Conservation (phyloP, 2,113 vertebrate species). For the Oryzias woworae region DNA sequence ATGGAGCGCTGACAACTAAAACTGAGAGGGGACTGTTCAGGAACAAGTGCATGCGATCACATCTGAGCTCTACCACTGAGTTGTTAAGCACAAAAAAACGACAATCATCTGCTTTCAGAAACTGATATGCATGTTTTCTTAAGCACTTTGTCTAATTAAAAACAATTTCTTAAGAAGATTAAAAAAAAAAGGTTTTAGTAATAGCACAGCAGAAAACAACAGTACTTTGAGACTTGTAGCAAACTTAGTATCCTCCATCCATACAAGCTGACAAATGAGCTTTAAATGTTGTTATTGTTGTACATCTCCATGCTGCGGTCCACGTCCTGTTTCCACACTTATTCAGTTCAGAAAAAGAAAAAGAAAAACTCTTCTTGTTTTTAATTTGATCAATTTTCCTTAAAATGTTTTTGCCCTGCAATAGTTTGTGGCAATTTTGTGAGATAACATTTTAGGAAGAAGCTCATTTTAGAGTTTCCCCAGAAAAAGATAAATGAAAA, state of each 20-base stretch:
- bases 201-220: neutral
- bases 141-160: too few species aligned
- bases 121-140: too few species aligned
- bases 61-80: neutral
- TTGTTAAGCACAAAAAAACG: constrained; percentile 1
- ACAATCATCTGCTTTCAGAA: too few species aligned
- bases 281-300: neutral
- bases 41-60: constrained; percentile 33
- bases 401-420: neutral
- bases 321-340: too few species aligned
- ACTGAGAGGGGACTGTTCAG: neutral
- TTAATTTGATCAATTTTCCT: neutral
- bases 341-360: too few species aligned
- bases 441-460: neutral
- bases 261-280: neutral
- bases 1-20: constrained; percentile 2
- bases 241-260: neutral
- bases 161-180: neutral
- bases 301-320: neutral
- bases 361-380: too few species aligned
- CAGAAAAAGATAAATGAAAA: constrained; percentile 13
- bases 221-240: neutral
- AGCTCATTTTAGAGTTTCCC: constrained; percentile 1
- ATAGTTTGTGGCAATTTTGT: constrained; percentile 1
- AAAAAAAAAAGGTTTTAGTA: neutral